phyloP scores from a whole-genome alignment of 2,888 invertebrate genomes.

The Liopterus haemorrhoidalis region DNA sequence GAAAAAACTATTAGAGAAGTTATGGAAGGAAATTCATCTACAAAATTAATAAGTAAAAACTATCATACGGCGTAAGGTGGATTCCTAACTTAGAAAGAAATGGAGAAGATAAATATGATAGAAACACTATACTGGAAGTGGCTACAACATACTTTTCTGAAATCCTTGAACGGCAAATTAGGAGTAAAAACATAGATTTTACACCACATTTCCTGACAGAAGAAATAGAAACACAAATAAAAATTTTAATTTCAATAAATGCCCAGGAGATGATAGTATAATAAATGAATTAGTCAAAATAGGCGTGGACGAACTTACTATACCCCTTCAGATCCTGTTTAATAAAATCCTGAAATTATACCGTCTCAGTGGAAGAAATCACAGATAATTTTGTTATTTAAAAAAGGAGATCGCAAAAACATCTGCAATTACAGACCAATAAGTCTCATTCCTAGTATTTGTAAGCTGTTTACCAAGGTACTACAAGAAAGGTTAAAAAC shows the following conservation, averaged over 20 bases:
- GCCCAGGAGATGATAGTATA: conserved; percentile 5
- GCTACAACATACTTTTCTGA: conserved; percentile 2
- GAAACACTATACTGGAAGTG: no score
- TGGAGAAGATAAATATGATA: background rate
- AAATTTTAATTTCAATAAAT: background rate
- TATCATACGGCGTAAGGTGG: no score
- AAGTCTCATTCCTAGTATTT: background rate
- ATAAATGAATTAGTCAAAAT: background rate
- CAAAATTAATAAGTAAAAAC: no score
- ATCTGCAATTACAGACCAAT: conserved; percentile 6
- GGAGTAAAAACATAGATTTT: background rate
- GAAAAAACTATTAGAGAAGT: background rate
- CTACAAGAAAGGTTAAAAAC: conserved; percentile 2
- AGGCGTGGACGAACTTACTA: background rate
- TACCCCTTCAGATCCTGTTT: background rate
- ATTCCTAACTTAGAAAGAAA: background rate
- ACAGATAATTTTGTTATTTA: conserved; percentile 1
- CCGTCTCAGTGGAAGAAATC: background rate
- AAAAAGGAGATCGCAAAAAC: conserved; percentile 2
- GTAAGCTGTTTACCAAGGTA: conserved; percentile 6
- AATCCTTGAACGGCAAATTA: background rate
- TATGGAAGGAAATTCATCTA: background rate
- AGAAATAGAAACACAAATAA: background rate
- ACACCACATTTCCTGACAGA: conserved; percentile 1
- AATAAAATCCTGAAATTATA: conserved; percentile 7